Base-by-base conservation (phyloP, 2,797 vertebrate species). In the Astyanax mexicanus region DNA sequence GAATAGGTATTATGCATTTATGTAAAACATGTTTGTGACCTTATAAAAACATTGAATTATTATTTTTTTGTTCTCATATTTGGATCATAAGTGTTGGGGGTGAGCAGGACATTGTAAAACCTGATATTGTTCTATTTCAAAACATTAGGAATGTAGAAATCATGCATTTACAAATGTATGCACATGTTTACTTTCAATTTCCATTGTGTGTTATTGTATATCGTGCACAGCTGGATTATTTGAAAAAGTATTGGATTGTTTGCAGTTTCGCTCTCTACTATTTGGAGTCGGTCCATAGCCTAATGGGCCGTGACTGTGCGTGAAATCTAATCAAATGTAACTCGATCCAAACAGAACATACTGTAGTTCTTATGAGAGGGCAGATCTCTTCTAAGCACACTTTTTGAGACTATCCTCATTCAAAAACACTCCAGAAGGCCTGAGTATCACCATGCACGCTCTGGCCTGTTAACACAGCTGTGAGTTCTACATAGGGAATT, bases 251-350 rank as follows among this genome's bases (percentile, higher is more conserved):
- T 66, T n/a, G 67, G 32, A 57, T 55, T 29, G 27, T 23, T 13
- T 35, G 7, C 64, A 60, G 25, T 5, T 68, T 60, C 37, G 49
- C 27, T 40, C 32, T 57, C 29, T 29, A 5, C 29, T 32, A 5
- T 32, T 32, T 32, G 47, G 19, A 45, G 21, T 35, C 13, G 13
- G 32, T 23, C 12, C 9, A 19, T 27, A 40, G 27, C 37, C 64
- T 64, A 19, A 44, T 44, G 51, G 9, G 13, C 55, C 5, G 11
- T 57, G 55, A 23, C 40, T 19, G 58, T 32, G 44, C 37, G 32
- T 58, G 42, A 74, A 77, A 69, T 69, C 23, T 35, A 37, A 73
- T 74, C 8, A 37, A 51, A 71, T 58, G 55, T 60, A 67, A 78
- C 74, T 45, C 54, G 52, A 74, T 75, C 32, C 45, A 69, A 62